Percentiles rank a stretch among this genome's conserved stretches.
Conservation (phyloP, 2,888 invertebrate genomes). For the Philonicus albiceps region DNA sequence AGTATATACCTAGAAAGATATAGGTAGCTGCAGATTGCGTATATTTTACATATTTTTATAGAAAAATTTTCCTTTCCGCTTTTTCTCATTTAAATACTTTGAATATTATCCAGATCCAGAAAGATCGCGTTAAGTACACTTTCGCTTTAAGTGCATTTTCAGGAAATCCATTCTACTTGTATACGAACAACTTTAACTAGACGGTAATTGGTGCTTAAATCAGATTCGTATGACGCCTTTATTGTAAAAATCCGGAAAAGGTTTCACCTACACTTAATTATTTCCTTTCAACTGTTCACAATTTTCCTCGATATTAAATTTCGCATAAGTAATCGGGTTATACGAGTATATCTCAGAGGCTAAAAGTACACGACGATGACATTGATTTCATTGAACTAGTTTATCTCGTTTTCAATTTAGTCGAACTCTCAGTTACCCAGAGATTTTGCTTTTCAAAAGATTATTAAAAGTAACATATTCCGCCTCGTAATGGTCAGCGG, state of each 20-base stretch:
- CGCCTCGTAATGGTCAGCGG: background rate
- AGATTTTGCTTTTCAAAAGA: background rate
- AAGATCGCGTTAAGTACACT: background rate
- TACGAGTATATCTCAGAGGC: background rate
- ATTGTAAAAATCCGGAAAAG: slow-evolving; percentile 12
- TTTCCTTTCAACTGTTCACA: background rate
- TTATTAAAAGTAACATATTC: background rate
- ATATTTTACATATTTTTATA: background rate
- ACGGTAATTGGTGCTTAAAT: background rate
- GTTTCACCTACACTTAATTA: background rate
- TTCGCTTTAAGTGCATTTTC: background rate
- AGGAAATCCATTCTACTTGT: background rate
- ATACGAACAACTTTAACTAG: background rate
- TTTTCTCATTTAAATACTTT: background rate
- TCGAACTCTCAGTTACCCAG: background rate
- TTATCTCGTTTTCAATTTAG: background rate
- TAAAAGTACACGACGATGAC: background rate
- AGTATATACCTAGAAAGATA: background rate
- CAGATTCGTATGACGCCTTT: background rate
- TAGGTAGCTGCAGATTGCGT: background rate
- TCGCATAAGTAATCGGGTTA: background rate
- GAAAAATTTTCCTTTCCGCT: background rate
- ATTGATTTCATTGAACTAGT: slow-evolving; percentile 17
- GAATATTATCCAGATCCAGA: background rate
- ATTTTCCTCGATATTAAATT: background rate